Base-by-base conservation (phyloP, 2,797 vertebrate genomes). In the Sebastes wilsoni region DNA sequence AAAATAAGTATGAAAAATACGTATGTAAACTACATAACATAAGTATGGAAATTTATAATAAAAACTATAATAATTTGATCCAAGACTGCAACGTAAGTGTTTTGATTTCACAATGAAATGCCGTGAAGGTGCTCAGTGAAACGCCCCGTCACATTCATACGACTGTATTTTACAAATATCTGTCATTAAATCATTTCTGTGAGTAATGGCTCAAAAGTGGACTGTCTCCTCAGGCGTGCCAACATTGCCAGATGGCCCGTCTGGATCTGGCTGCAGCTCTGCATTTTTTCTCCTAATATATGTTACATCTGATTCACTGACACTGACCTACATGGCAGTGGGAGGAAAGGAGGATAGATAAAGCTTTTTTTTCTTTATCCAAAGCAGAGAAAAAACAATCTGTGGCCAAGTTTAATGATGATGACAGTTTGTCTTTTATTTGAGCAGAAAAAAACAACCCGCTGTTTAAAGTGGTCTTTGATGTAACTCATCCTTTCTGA, bases 391-490 rank as follows among this genome's bases (percentile, higher is more conserved):
- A 72, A 76, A 85, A 89, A 87, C 73, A 72, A 66, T 86, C 79
- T 65, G 69, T 72, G 79, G 76, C 86, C 85, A 90, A 84, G 75
- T 89, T 89, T 91, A 89, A 92, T 60, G 81, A 84, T 78, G 86
- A 88, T 85, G 89, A 87, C 87, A 90, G 89, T 91, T 92, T 56
- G 79, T 81, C 78, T 91, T 91, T 92, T 91, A 87, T 89, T 89
- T 82, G 72, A 82, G 87, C 72, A 68, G 77, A 69, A 85, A 81
- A 64, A 83, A 88, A 83, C 80, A 85, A 72, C 65, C 87, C 62
- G 13, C 78, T 49, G 72, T 87, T 88, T 90, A 79, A 91, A 89
- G 80, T 83, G 32, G 36, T 20, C 82, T 92, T 92, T 94, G 82
- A 93, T 90, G 84, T 80, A 22, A 77, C 83, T 81, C 79, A 84